A percentile compares a stretch with the other conserved stretches of the same genome.
Evolutionary conservation across 2,888 invertebrate genomes (phyloP).

Genomic region (Brachycybe producta): DNA sequence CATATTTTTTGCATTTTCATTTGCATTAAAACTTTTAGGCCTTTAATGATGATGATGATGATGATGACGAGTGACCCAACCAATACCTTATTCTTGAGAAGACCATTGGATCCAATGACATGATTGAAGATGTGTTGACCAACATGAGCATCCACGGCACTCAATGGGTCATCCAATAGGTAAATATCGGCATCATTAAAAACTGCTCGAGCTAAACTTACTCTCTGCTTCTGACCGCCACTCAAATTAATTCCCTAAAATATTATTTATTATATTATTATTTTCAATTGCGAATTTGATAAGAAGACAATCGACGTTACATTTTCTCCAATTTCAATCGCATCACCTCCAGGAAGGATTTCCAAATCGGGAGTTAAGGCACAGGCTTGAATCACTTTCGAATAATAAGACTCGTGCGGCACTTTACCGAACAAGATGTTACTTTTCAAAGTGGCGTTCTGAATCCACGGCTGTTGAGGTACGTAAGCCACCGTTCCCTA

Average conservation of each 20-base stretch:
- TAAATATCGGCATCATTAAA: conserved; percentile 36
- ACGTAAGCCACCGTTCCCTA: conserved; percentile 42
- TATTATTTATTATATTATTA: too few relatives aligned
- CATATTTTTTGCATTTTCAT: conserved; percentile 21
- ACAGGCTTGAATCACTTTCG: conserved; percentile 32
- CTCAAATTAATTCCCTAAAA: conserved; percentile 55
- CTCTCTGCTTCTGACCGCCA: conserved; percentile 38
- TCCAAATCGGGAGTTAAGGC: conserved; percentile 40
- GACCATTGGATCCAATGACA: conserved; percentile 39
- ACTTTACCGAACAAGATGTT: conserved; percentile 40
- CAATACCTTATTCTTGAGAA: conserved; percentile 36
- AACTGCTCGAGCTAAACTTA: conserved; percentile 36
- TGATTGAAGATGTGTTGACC: conserved; percentile 42
- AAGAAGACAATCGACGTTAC: conserved; percentile 26
- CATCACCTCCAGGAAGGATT: conserved; percentile 41
- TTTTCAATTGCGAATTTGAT: too few relatives aligned
- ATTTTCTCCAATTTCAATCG: conserved; percentile 46
- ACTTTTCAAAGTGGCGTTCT: conserved; percentile 40
- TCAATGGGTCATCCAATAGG: conserved; percentile 43
- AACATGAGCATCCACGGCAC: conserved; percentile 37
- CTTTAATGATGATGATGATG: too few relatives aligned
- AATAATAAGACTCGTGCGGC: conserved; percentile 28
- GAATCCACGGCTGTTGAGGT: conserved; percentile 44
- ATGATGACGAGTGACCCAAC: too few relatives aligned
- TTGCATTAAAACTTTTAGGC: conserved; percentile 29